phyloP scores from a whole-genome alignment of 2,888 invertebrate species.

The Ariolimax columbianus region DNA sequence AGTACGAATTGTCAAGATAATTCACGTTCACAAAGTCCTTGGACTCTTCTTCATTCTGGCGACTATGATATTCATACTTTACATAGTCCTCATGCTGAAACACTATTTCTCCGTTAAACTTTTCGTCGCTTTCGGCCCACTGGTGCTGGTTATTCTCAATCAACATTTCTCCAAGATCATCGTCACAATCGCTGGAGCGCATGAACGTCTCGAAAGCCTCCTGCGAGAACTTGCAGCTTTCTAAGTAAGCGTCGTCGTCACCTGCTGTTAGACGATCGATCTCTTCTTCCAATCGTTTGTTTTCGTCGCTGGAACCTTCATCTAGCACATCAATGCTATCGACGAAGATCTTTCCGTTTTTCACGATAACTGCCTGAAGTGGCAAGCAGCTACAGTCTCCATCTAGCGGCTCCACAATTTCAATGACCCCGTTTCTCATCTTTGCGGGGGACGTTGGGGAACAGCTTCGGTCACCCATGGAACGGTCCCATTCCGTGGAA shows the following conservation, averaged over 20 bases:
- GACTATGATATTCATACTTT: constrained; percentile 18
- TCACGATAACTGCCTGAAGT: constrained; percentile 55
- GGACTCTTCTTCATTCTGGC: neutral
- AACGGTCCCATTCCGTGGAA: neutral
- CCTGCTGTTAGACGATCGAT: constrained; percentile 32
- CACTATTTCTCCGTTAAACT: neutral
- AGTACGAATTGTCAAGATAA: no score
- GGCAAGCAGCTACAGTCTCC: constrained; percentile 33
- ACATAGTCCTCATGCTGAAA: constrained; percentile 1
- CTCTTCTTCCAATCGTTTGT: constrained; percentile 43
- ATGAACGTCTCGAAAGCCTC: constrained; percentile 47
- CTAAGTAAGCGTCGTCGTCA: constrained; percentile 21
- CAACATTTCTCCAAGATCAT: constrained; percentile 31
- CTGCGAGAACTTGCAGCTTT: constrained; percentile 41
- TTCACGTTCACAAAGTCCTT: no score
- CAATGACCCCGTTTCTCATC: constrained; percentile 44
- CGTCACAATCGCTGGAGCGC: constrained; percentile 40
- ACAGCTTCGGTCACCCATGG: constrained; percentile 38
- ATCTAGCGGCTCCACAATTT: constrained; percentile 35
- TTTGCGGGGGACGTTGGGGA: neutral
- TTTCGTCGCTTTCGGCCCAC: neutral
- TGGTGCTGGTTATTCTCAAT: constrained; percentile 27
- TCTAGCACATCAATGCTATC: constrained; percentile 50
- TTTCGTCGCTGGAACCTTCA: constrained; percentile 36
- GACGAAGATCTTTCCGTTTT: constrained; percentile 55